A percentile compares a stretch with the other conserved stretches of the same genome.
Conservation (phyloP, 2,797 vertebrate species). For the Myotis planiceps region DNA sequence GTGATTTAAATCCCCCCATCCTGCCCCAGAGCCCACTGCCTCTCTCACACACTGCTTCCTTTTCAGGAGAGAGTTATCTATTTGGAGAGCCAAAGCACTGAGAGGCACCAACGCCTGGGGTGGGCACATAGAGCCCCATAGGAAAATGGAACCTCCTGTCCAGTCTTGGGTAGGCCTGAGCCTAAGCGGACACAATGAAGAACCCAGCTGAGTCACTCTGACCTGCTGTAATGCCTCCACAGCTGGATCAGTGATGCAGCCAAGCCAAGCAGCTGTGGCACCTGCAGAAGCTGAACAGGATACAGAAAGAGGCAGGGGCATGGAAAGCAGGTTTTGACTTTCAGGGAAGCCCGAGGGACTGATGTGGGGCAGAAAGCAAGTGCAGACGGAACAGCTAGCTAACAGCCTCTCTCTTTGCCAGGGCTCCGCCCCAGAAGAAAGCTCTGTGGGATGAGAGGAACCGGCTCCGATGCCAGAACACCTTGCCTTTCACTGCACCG, state of each 20-base stretch:
- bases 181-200: not conserved
- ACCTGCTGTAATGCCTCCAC: not conserved
- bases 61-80: not conserved
- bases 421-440: not conserved
- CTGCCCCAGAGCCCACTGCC: not conserved
- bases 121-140: not conserved
- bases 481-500: not conserved
- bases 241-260: slow-evolving; percentile 36
- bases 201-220: slow-evolving; percentile 31
- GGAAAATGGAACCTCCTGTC: slow-evolving; percentile 51
- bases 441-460: not conserved
- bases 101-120: not conserved
- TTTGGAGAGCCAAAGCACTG: not conserved
- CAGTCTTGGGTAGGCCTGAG: not conserved
- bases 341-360: not conserved
- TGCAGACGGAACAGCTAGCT: not conserved
- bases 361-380: not conserved
- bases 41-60: not conserved
- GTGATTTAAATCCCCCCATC: not conserved
- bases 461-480: not conserved
- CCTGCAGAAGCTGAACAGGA: not conserved
- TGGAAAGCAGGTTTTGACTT: not conserved
- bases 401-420: not conserved
- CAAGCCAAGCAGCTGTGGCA: slow-evolving; percentile 19
- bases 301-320: slow-evolving; percentile 35